Evolutionary conservation across 2,113 vertebrate species (phyloP), one percentile per base, ranked within the genome.

Genomic region (Butastur rufipennis): DNA sequence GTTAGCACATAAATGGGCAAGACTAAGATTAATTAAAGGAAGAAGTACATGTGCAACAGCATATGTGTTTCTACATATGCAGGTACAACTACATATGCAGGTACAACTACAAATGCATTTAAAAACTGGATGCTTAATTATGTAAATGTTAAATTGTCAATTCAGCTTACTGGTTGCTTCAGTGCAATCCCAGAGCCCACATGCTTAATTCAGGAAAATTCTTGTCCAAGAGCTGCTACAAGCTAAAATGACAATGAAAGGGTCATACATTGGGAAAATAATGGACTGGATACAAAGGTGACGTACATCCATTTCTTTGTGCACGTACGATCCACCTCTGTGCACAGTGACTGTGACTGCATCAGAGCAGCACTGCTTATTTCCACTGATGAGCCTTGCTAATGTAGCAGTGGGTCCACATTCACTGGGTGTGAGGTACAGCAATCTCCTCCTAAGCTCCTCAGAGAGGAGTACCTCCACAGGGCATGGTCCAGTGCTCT

Each of bases 321-420:
- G 7, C 5, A 8, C 4, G 1, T 23, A 38, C 1, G 3, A 53
- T 27, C 43, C 11, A 5, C 1, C 1, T 3, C 2, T 9, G 17
- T 11, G 10, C 11, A 48, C 32, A 42, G 71, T 25, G 34, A 18
- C 45, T 13, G 45, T 32, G 68, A 25, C 68, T 61, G 31, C 42
- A 50, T 17, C 29, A 70, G 70, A 58, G 29, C 63, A 71, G 34
- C 12, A 25, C 10, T 40, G 36, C 14, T 61, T 31, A 10, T 45
- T 18, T 31, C 43, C 21, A 52, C 5, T 9, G 23, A 31, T 6
- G 18, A 38, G 13, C 48, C 48, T 61, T 58, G 36, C 10, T 58
- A 58, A 32, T 3, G 27, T 13, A 84, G 40, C 21, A 29, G 15
- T 29, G 55, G 4, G 31, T 25, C 73, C 7, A 3, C 23, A 47